phyloP scores from a whole-genome alignment of 2,797 vertebrate genomes.

The Pseudopleuronectes americanus region DNA sequence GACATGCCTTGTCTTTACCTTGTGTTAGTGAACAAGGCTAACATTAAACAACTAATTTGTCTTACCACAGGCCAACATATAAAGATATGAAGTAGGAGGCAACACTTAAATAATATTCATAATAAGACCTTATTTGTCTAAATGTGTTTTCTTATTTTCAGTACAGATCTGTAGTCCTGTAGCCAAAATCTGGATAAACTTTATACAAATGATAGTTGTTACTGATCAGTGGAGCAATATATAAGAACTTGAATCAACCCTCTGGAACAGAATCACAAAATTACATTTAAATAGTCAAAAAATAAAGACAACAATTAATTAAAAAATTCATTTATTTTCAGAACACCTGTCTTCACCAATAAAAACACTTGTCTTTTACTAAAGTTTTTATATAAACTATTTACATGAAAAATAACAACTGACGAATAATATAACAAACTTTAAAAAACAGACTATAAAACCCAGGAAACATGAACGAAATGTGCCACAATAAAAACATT shows the following conservation, averaged over 20 bases:
- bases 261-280: neutral
- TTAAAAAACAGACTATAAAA: constrained; percentile 24
- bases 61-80: neutral
- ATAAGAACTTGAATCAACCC: neutral
- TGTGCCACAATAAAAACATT: constrained; percentile 22
- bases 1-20: no score
- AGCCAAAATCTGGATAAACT: no score
- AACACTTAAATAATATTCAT: neutral
- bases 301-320: constrained; percentile 36
- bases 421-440: constrained; percentile 13
- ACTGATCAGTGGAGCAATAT: neutral
- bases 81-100: neutral
- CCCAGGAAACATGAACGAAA: constrained; percentile 25
- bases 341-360: constrained; percentile 19
- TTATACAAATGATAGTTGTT: neutral
- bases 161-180: neutral
- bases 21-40: neutral
- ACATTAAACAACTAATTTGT: neutral
- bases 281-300: neutral
- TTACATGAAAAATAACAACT: constrained; percentile 48
- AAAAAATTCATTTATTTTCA: constrained; percentile 66
- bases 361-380: constrained; percentile 26
- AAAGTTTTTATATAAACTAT: constrained; percentile 43
- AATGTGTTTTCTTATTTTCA: neutral
- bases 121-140: neutral